These are phyloP conservation scores for Anabas testudineus DNA, from an alignment of 2,797 vertebrate species.

Conservation along the genomic window DNA sequence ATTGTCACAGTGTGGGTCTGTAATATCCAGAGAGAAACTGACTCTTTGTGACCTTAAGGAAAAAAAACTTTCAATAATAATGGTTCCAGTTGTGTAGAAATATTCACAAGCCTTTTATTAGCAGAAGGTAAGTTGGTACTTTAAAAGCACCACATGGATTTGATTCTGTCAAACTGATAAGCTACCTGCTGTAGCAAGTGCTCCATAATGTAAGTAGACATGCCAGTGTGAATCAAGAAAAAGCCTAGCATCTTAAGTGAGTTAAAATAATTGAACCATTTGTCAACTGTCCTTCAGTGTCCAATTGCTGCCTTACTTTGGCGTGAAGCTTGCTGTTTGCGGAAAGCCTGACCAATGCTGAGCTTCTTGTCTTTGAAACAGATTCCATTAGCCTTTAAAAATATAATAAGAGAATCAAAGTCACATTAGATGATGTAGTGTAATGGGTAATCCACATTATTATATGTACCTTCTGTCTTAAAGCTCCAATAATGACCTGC, in stretches of 20 bases:
- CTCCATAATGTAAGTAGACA: background rate
- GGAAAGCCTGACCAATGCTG: constrained; percentile 89
- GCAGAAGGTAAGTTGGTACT: background rate
- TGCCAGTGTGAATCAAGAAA: background rate
- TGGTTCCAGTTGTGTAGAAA: background rate
- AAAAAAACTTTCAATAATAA: too few species aligned
- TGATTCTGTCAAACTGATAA: background rate
- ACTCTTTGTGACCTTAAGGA: background rate
- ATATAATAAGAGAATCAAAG: constrained; percentile 15
- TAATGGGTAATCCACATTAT: background rate
- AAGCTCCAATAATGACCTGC: background rate
- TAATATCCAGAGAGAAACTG: background rate
- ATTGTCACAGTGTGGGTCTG: background rate
- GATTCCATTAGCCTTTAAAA: constrained; percentile 79
- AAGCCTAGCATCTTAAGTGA: background rate
- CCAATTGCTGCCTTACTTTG: constrained; percentile 52
- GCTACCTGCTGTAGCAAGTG: background rate
- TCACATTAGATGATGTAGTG: background rate
- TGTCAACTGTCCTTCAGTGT: background rate
- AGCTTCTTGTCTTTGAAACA: constrained; percentile 87
- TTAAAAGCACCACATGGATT: too few species aligned
- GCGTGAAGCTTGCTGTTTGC: constrained; percentile 81
- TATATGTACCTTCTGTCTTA: background rate
- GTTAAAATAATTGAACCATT: background rate
- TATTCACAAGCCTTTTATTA: background rate